phyloP scores from a whole-genome alignment of 2,797 vertebrate genomes.

The Microctenopoma steveboyesi region DNA sequence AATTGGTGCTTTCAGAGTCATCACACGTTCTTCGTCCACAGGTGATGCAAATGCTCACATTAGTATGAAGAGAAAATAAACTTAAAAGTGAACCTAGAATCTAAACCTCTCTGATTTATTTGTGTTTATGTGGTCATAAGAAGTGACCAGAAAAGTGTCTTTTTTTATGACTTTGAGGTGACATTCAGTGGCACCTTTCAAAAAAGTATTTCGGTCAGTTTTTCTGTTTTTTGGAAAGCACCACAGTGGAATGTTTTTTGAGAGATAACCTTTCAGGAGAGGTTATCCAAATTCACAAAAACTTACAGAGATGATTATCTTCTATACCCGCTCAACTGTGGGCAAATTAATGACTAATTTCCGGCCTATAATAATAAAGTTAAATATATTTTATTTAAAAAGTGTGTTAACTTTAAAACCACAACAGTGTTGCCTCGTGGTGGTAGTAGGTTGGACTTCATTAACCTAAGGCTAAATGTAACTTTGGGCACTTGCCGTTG shows the following conservation, averaged over 20 bases:
- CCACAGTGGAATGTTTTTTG: background rate
- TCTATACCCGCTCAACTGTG: slow-evolving; percentile 30
- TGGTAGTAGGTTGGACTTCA: slow-evolving; percentile 20
- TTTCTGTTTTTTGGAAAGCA: background rate
- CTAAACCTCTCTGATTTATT: background rate
- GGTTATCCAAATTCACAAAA: slow-evolving; percentile 30
- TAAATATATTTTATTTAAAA: slow-evolving; percentile 20
- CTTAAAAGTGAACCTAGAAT: too few relatives aligned
- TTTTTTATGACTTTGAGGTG: too few relatives aligned
- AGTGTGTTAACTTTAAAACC: slow-evolving; percentile 44
- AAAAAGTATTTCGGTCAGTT: background rate
- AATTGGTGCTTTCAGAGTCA: slow-evolving; percentile 4
- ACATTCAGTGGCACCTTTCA: too few relatives aligned
- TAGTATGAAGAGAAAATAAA: background rate
- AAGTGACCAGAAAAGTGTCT: background rate
- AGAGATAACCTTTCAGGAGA: slow-evolving; percentile 33
- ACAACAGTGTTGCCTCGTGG: slow-evolving; percentile 13
- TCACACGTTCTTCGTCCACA: background rate
- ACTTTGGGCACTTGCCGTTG: slow-evolving; percentile 62
- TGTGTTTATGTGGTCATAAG: background rate
- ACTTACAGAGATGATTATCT: slow-evolving; percentile 1
- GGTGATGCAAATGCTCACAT: background rate
- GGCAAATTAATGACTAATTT: slow-evolving; percentile 1
- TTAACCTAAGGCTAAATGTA: slow-evolving; percentile 64
- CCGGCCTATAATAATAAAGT: background rate